phyloP scores from a whole-genome alignment of 2,113 vertebrate species.

The Apteryx mantelli region DNA sequence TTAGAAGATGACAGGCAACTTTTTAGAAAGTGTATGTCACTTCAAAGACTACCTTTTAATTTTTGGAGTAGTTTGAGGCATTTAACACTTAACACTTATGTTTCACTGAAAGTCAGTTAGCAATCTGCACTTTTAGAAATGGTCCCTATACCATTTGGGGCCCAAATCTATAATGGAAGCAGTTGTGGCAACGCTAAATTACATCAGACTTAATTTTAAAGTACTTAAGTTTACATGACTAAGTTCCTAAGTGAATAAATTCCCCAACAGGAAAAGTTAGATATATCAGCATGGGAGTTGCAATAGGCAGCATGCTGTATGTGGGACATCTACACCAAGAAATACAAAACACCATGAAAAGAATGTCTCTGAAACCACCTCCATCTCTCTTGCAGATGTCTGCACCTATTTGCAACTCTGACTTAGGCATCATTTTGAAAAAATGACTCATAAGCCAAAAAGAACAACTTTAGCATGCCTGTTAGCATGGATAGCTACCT shows the following conservation, averaged over 20 bases:
- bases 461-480: background rate
- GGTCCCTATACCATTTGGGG: background rate
- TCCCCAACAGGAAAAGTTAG: background rate
- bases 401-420: background rate
- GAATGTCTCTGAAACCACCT: background rate
- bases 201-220: background rate
- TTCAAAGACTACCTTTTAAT: background rate
- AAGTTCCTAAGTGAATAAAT: background rate
- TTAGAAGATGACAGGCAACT: background rate
- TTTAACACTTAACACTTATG: accelerated
- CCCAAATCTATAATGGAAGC: background rate
- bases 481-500: background rate
- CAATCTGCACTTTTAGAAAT: background rate
- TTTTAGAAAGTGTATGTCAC: background rate
- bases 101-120: background rate
- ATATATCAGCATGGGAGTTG: background rate
- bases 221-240: background rate
- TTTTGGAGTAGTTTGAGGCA: background rate
- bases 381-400: background rate
- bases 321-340: background rate
- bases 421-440: background rate
- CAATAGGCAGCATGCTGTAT: background rate
- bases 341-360: background rate
- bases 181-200: background rate
- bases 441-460: background rate